These are phyloP conservation scores for Amphiprion ocellaris DNA, from an alignment of 2,113 vertebrate species.

Conservation along the genomic window DNA sequence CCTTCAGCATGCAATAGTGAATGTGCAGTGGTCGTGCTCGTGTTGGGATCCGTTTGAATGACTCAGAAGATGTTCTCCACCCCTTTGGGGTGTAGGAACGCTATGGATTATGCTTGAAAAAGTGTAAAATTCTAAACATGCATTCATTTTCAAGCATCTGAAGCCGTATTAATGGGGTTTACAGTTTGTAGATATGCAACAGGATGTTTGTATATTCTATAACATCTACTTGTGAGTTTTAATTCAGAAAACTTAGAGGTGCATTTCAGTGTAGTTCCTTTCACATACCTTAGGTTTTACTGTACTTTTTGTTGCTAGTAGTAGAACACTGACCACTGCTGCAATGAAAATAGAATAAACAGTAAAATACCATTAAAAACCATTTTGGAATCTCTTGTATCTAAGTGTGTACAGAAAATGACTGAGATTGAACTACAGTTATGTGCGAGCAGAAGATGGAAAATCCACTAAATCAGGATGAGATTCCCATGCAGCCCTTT, in stretches of 20 bases:
- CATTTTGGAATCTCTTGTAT: conserved; percentile 25
- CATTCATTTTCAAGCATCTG: not conserved
- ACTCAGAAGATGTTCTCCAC: not conserved
- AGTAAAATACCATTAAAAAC: conserved; percentile 18
- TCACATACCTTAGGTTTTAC: not conserved
- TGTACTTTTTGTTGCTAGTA: not conserved
- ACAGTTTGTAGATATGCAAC: not conserved
- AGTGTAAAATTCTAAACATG: not conserved
- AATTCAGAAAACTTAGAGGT: no score
- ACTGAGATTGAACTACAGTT: conserved; percentile 38
- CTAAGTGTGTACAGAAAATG: conserved; percentile 24
- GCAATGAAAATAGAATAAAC: not conserved
- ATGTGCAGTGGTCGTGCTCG: not conserved
- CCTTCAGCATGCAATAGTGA: not conserved
- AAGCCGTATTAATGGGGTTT: not conserved
- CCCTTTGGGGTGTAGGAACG: not conserved
- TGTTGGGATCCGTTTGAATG: not conserved
- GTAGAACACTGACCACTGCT: not conserved
- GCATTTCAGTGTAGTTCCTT: not conserved
- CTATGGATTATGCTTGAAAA: not conserved
- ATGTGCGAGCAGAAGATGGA: conserved; percentile 44
- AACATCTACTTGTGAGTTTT: no score
- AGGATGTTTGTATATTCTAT: not conserved
- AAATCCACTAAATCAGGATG: conserved; percentile 59
- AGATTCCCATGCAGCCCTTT: conserved; percentile 39